phyloP scores from a whole-genome alignment of 2,113 vertebrate genomes.

The Micromys minutus region DNA sequence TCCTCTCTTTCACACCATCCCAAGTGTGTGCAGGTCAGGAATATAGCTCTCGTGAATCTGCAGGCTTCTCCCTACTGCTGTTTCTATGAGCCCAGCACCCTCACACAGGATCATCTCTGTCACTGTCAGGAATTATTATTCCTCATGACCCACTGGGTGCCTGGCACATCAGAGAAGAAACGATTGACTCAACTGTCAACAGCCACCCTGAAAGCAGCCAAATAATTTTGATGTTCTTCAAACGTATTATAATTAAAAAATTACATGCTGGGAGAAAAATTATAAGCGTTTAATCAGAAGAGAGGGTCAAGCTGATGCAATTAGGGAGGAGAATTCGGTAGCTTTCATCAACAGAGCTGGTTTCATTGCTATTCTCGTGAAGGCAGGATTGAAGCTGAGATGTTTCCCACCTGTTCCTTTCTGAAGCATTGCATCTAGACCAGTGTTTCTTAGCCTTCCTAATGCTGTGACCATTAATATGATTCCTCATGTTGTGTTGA shows the following conservation, averaged over 20 bases:
- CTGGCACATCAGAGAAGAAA: constrained; percentile 63
- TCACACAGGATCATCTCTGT: neutral
- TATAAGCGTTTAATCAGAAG: constrained; percentile 65
- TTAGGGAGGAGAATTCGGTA: constrained; percentile 36
- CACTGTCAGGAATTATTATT: constrained; percentile 58
- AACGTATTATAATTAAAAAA: constrained; percentile 80
- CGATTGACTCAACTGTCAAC: constrained; percentile 67
- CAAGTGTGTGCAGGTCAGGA: neutral
- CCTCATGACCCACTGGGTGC: constrained; percentile 61
- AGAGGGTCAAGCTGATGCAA: constrained; percentile 76
- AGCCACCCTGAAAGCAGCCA: constrained; percentile 64
- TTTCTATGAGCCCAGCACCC: neutral
- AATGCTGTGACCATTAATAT: neutral
- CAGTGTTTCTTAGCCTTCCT: neutral
- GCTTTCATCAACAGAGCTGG: constrained; percentile 68
- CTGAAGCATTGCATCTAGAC: neutral
- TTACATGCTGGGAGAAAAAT: constrained; percentile 72
- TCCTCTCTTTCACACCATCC: neutral
- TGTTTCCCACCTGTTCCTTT: constrained; percentile 12
- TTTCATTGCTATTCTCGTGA: constrained; percentile 8
- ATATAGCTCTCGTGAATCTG: neutral
- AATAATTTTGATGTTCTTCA: constrained; percentile 66
- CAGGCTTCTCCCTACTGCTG: neutral
- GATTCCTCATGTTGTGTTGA: neutral
- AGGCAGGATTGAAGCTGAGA: constrained; percentile 50